Conservation (phyloP, 2,113 vertebrate species). For the Laterallus jamaicensis region DNA sequence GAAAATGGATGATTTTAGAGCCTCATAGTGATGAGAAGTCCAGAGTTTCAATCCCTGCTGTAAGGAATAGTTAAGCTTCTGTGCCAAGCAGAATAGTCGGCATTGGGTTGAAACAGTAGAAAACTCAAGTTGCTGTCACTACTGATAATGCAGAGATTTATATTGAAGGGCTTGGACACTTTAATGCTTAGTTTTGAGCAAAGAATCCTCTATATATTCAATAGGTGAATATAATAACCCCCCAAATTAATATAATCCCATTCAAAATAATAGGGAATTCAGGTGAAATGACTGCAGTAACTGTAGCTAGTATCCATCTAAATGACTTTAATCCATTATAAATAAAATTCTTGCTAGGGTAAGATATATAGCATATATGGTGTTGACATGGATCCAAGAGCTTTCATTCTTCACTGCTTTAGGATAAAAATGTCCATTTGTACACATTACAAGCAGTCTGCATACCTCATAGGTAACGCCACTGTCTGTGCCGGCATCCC, state of each 20-base stretch:
- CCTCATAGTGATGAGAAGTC: not conserved
- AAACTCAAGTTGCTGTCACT: not conserved
- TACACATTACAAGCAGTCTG: not conserved
- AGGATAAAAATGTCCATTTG: not conserved
- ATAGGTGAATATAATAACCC: not conserved
- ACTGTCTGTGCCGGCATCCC: slow-evolving; percentile 96
- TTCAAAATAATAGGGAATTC: not conserved
- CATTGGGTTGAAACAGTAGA: not conserved
- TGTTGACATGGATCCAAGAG: fast-evolving
- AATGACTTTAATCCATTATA: not conserved
- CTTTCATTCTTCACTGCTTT: not conserved
- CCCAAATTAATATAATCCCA: not conserved
- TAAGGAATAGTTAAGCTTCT: not conserved
- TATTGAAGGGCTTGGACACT: not conserved
- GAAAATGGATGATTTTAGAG: not conserved
- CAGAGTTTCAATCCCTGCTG: not conserved
- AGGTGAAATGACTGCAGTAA: fast-evolving
- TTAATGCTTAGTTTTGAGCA: not conserved
- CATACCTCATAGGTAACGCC: slow-evolving; percentile 93
- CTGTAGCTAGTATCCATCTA: not conserved
- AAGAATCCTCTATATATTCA: not conserved
- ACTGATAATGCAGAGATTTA: not conserved
- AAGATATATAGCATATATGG: not conserved
- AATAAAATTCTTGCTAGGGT: not conserved
- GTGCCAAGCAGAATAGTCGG: not conserved